phyloP scores from a whole-genome alignment of 1,140 invertebrate genomes.

The Carcinoscorpius rotundicauda region DNA sequence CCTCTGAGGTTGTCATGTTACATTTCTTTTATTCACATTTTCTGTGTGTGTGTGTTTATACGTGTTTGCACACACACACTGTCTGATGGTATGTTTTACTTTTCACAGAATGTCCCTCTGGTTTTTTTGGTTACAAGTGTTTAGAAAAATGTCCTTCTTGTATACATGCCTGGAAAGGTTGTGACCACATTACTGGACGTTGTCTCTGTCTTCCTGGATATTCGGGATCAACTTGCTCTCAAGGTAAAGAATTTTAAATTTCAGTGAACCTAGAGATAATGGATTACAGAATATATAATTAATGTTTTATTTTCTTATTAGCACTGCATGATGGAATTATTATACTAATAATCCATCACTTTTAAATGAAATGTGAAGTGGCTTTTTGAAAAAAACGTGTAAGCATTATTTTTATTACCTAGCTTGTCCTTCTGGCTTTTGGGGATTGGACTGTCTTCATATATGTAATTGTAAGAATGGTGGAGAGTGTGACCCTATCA shows the following conservation, averaged over 20 bases:
- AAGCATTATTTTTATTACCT: neutral
- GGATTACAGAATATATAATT: too few relatives aligned
- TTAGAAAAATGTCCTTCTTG: slow-evolving; percentile 59
- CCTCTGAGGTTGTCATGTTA: too few relatives aligned
- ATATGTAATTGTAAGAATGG: slow-evolving; percentile 77
- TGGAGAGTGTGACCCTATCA: slow-evolving; percentile 75
- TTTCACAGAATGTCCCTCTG: slow-evolving; percentile 46
- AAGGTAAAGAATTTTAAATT: too few relatives aligned
- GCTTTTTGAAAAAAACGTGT: too few relatives aligned
- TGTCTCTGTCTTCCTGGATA: slow-evolving; percentile 48
- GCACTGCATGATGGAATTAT: too few relatives aligned
- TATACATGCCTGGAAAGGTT: slow-evolving; percentile 42
- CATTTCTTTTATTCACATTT: too few relatives aligned
- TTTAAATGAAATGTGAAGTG: too few relatives aligned
- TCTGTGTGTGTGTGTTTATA: too few relatives aligned
- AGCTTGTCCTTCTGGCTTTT: slow-evolving; percentile 59
- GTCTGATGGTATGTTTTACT: slow-evolving; percentile 2
- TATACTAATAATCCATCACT: too few relatives aligned
- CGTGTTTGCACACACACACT: too few relatives aligned
- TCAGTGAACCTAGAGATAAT: too few relatives aligned
- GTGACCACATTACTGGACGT: slow-evolving; percentile 68
- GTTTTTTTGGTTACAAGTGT: slow-evolving; percentile 68
- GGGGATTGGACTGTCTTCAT: slow-evolving; percentile 58
- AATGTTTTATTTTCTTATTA: too few relatives aligned
- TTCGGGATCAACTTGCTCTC: slow-evolving; percentile 4